Conservation (phyloP, 2,113 vertebrate genomes). For the Cochlearius cochlearius region DNA sequence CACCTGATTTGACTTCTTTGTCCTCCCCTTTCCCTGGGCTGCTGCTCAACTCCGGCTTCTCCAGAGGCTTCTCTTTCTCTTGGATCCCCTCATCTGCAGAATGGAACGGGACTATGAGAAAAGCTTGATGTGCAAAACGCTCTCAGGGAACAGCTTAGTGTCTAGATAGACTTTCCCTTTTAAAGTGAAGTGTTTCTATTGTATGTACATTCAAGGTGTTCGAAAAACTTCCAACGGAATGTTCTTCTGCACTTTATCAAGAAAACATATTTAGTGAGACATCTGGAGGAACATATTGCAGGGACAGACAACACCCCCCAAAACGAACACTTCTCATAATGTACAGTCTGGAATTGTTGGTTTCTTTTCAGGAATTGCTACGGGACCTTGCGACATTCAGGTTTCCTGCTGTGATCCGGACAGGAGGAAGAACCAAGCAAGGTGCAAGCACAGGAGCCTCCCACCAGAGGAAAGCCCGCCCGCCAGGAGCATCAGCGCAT, state of each 20-base stretch:
- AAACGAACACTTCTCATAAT: background rate
- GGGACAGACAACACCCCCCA: background rate
- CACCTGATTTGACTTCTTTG: slow-evolving; percentile 85
- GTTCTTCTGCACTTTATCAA: background rate
- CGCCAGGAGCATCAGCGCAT: background rate
- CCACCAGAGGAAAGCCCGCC: no score
- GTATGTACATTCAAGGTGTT: accelerated
- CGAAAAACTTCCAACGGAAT: background rate
- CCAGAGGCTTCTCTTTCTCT: slow-evolving; percentile 77
- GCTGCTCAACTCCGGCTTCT: slow-evolving; percentile 76
- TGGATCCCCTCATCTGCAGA: slow-evolving; percentile 73
- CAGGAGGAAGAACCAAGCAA: background rate
- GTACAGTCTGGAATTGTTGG: background rate
- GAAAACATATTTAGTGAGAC: background rate
- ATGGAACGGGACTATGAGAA: background rate
- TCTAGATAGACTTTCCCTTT: background rate
- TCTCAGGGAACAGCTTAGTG: background rate
- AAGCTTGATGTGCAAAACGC: background rate
- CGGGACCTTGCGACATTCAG: background rate
- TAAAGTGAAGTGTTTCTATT: background rate
- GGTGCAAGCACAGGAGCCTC: background rate
- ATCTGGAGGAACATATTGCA: background rate
- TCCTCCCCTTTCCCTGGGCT: slow-evolving; percentile 74
- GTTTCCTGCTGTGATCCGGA: accelerated
- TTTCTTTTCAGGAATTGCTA: background rate